Evolutionary conservation across 1,140 invertebrate genomes (phyloP), one percentile per base, ranked within the genome.

Genomic region (Thrips palmi): DNA sequence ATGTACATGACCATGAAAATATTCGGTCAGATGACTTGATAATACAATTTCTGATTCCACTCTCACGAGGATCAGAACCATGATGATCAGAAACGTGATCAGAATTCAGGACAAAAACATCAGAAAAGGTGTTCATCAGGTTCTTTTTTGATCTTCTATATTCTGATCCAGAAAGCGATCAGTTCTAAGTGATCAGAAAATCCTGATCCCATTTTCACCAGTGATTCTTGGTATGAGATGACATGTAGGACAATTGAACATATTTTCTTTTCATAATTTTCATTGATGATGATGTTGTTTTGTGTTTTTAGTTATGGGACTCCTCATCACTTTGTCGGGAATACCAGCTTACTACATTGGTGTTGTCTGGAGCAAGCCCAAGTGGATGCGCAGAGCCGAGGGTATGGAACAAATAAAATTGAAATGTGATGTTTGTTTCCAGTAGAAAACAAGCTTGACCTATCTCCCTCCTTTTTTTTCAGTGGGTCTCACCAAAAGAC

Each of bases 331-430:
- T 7, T 45, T 60, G 1, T 49, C 58, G 25, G 68, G 68, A 24
- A 46, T 70, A 22, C 64, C 67, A 1, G 57, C 67, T 2, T 70
- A 71, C 44, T 51, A 61, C 4, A 31, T 66, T 10, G 56, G 58
- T 27, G 52, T 65, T n/a, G n/a, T n/a, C n/a, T n/a, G n/a, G n/a
- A n/a, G n/a, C n/a, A n/a, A n/a, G n/a, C n/a, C n/a, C n/a, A n/a
- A n/a, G n/a, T n/a, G n/a, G n/a, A n/a, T n/a, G n/a, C n/a, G n/a
- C n/a, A n/a, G n/a, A n/a, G n/a, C n/a, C n/a, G n/a, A n/a, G n/a
- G n/a, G n/a, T n/a, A 5, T 40, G 17, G 4, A 39, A 39, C 11
- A 4, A 7, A 7, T 15, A 4, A 41, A 4, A n/a, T 11, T n/a
- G n/a, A n/a, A n/a, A n/a, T n/a, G n/a, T n/a, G n/a, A n/a, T n/a